These are phyloP conservation scores for Muscidifurax raptorellus DNA, from an alignment of 1,140 invertebrate genomes.

Conservation along the genomic window DNA sequence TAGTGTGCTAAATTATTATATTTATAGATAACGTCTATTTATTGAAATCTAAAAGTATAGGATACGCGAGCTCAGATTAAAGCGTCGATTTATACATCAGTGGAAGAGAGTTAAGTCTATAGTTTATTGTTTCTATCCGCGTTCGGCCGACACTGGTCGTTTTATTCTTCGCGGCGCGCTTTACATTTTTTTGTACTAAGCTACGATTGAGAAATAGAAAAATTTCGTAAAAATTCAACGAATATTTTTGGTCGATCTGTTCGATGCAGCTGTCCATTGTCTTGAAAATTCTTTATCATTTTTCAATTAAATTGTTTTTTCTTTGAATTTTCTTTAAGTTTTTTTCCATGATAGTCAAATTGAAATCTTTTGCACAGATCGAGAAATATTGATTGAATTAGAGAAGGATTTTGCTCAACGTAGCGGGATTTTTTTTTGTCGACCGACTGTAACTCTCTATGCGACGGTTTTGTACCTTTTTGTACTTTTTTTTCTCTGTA, in stretches of 20 bases:
- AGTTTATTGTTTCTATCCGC: slow-evolving; percentile 47
- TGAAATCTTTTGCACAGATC: background rate
- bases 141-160: slow-evolving; percentile 23
- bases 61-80: background rate
- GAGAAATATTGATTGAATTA: slow-evolving; percentile 38
- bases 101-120: slow-evolving; percentile 16
- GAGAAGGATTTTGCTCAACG: slow-evolving; percentile 20
- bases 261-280: slow-evolving; percentile 16
- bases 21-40: background rate
- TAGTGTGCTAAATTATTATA: slow-evolving; percentile 22
- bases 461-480: slow-evolving; percentile 18
- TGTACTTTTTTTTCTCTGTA: slow-evolving; percentile 45
- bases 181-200: slow-evolving; percentile 27
- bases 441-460: slow-evolving; percentile 25
- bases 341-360: slow-evolving; percentile 2
- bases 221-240: slow-evolving; percentile 19
- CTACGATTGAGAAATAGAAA: slow-evolving; percentile 9
- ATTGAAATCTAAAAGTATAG: background rate
- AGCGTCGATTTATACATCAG: background rate
- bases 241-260: slow-evolving; percentile 18
- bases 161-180: slow-evolving; percentile 37
- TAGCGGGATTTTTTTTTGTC: slow-evolving; percentile 36
- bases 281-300: background rate
- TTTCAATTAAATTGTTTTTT: background rate
- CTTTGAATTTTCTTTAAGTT: slow-evolving; percentile 6